Evolutionary conservation across 2,797 vertebrate species (phyloP).

Genomic region (Naso thynnoides): DNA sequence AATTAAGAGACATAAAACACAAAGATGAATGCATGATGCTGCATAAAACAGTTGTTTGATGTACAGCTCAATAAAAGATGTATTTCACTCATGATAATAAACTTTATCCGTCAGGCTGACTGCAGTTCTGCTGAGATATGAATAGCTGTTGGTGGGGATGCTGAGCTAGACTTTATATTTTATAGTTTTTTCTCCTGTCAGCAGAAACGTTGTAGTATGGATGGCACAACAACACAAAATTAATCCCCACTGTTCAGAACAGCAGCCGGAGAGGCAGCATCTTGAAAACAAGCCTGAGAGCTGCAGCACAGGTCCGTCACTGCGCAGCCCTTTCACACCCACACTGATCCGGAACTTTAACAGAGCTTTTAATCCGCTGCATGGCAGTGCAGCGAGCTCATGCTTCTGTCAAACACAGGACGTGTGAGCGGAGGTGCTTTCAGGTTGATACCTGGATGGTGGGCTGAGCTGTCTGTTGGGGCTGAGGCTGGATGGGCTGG

Average conservation of each 20-base stretch:
- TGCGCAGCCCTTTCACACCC: not conserved
- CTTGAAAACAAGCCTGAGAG: not conserved
- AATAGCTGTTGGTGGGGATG: conserved; percentile 7
- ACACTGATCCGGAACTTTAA: not conserved
- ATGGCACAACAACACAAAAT: conserved; percentile 17
- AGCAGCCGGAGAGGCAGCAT: conserved; percentile 13
- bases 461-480: conserved; percentile 71
- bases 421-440: not conserved
- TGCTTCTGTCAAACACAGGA: not conserved
- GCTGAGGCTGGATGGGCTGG: conserved; percentile 82
- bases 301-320: not conserved
- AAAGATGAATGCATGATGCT: not conserved
- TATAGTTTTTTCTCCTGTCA: conserved; percentile 27
- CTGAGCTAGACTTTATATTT: conserved; percentile 42
- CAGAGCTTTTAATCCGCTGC: not conserved
- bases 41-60: not conserved
- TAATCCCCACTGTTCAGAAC: not conserved
- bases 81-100: conserved; percentile 30
- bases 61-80: not conserved
- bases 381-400: not conserved
- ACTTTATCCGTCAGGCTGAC: conserved; percentile 4
- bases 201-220: conserved; percentile 27
- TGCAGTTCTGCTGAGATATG: conserved; percentile 22
- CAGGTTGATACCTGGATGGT: conserved; percentile 74
- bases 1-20: not conserved